phyloP scores from a whole-genome alignment of 2,113 vertebrate genomes.

The Glaucomys volans region DNA sequence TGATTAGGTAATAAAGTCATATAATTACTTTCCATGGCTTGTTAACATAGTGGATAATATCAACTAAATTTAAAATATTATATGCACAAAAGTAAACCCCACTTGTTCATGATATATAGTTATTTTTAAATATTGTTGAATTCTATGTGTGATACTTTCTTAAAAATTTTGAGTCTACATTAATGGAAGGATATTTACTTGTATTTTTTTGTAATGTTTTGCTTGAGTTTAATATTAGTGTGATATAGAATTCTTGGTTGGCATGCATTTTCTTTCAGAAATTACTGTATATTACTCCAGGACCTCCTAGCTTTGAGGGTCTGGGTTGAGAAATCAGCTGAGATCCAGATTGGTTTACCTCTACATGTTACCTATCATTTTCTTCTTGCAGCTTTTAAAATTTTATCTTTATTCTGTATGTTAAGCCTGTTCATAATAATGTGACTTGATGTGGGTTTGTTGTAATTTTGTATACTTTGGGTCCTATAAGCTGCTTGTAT shows the following conservation, averaged over 20 bases:
- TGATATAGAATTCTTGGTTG: neutral
- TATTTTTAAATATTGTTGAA: neutral
- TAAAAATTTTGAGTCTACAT: neutral
- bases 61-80: neutral
- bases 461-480: no score
- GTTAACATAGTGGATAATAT: neutral
- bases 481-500: no score
- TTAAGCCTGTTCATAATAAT: no score
- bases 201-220: neutral
- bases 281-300: no score
- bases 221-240: neutral
- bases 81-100: neutral
- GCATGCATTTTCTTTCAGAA: no score
- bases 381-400: no score
- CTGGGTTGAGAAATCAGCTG: no score
- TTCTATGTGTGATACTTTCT: neutral
- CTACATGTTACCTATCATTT: no score
- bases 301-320: no score
- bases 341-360: no score
- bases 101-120: neutral
- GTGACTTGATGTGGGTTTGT: no score
- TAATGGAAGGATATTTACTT: neutral
- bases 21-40: neutral
- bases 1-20: neutral
- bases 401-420: no score